These are phyloP conservation scores for Prolemur simus DNA, from an alignment of 2,113 vertebrate species.

Conservation along the genomic window DNA sequence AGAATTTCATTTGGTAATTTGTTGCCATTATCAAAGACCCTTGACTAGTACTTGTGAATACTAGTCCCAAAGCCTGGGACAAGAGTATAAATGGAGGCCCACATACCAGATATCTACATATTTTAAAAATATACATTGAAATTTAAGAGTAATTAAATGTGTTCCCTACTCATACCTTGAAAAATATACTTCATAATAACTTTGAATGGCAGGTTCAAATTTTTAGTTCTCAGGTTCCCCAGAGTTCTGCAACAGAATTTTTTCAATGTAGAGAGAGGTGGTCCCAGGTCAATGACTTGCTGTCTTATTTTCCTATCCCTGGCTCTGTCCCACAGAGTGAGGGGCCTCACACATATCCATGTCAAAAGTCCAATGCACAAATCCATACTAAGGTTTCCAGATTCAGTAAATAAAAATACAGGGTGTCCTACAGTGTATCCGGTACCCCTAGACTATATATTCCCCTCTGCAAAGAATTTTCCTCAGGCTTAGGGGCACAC, in stretches of 20 bases:
- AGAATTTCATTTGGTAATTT: conserved; percentile 49
- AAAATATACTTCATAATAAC: conserved; percentile 37
- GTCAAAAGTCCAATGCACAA: not conserved
- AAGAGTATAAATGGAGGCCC: conserved; percentile 51
- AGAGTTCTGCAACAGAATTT: not conserved
- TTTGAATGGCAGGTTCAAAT: not conserved
- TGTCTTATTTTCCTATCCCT: not conserved
- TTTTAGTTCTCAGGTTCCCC: conserved; percentile 21
- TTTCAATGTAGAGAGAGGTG: not conserved
- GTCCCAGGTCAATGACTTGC: not conserved
- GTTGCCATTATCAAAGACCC: conserved; percentile 30
- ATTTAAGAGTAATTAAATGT: conserved; percentile 44
- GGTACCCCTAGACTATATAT: not conserved
- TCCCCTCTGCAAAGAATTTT: not conserved
- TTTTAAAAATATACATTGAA: conserved; percentile 18
- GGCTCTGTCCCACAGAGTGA: not conserved
- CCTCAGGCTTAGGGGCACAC: not conserved
- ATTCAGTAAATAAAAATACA: not conserved
- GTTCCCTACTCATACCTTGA: conserved; percentile 7
- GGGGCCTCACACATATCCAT: not conserved
- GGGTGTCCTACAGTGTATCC: not conserved
- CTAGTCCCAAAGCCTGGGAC: not conserved
- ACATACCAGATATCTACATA: conserved; percentile 18
- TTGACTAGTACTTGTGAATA: conserved; percentile 4
- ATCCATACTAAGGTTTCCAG: not conserved